Evolutionary conservation across 2,888 invertebrate genomes (phyloP).

Genomic region (Pollenia labialis): DNA sequence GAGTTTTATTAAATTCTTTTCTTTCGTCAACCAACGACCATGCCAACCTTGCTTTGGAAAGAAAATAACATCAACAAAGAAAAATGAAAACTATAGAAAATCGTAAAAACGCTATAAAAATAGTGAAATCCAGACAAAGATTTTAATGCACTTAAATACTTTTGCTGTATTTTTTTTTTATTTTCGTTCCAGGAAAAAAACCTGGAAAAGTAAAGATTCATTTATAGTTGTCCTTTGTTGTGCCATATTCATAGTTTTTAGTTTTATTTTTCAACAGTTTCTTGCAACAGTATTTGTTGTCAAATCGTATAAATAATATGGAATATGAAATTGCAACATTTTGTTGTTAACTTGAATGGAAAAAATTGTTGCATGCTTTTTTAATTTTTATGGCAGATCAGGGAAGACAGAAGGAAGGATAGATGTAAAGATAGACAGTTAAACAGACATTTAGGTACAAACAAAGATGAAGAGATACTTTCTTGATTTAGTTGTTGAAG

Average conservation of each 20-base stretch:
- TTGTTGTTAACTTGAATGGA: conserved; percentile 33
- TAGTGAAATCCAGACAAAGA: conserved; percentile 23
- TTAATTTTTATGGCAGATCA: background rate
- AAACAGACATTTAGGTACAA: conserved; percentile 33
- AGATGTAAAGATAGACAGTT: conserved; percentile 17
- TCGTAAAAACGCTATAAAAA: conserved; percentile 35
- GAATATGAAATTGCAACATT: conserved; percentile 42
- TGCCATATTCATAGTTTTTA: background rate
- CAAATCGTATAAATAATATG: conserved; percentile 4
- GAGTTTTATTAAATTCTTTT: conserved; percentile 62
- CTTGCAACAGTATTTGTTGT: background rate
- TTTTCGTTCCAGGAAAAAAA: background rate
- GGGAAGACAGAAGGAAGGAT: background rate
- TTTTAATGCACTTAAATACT: conserved; percentile 40
- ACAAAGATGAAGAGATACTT: conserved; percentile 42
- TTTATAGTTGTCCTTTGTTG: background rate
- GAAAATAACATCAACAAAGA: background rate
- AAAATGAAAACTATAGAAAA: background rate
- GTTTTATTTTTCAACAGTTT: background rate
- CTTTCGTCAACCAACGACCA: conserved; percentile 10
- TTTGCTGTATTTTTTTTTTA: conserved; percentile 5
- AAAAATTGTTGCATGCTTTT: conserved; percentile 38
- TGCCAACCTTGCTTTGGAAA: conserved; percentile 37
- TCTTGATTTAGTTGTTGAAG: conserved; percentile 30
- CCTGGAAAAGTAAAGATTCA: background rate